Percentiles rank a stretch among this genome's conserved stretches.
phyloP scores from a whole-genome alignment of 2,797 vertebrate genomes.

The Melanotaenia pygmaea region DNA sequence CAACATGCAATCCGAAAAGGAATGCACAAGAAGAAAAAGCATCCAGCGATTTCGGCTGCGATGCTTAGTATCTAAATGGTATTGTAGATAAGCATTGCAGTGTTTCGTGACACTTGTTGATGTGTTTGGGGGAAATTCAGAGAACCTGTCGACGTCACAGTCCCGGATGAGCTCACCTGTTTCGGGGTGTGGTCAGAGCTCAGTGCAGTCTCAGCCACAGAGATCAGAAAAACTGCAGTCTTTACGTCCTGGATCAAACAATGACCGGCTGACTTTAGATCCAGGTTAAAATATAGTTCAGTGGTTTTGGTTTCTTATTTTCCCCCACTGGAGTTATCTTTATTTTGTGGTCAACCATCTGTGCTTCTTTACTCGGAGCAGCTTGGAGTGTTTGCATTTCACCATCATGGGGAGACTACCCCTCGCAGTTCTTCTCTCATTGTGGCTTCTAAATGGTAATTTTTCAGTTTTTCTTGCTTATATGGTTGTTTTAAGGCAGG shows the following conservation, averaged over 20 bases:
- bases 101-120: neutral
- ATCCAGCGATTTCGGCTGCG: no score
- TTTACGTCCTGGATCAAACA: neutral
- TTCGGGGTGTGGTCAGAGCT: conserved; percentile 74
- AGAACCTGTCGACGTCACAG: conserved; percentile 41
- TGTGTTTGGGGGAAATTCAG: conserved; percentile 4
- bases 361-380: neutral
- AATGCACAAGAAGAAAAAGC: no score
- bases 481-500: neutral
- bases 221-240: neutral
- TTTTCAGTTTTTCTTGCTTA: neutral
- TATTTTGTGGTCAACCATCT: no score
- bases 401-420: conserved; percentile 61
- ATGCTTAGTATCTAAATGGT: neutral
- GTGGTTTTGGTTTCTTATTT: neutral
- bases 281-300: no score
- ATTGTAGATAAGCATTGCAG: neutral
- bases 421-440: conserved; percentile 55
- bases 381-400: neutral
- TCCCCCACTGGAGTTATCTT: neutral
- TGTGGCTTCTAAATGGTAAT: conserved; percentile 70
- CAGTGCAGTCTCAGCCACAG: conserved; percentile 5
- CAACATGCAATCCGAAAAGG: no score
- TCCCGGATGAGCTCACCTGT: conserved; percentile 64
- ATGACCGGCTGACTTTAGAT: neutral